A percentile compares a stretch with the other conserved stretches of the same genome.
phyloP scores from a whole-genome alignment of 2,888 invertebrate genomes.

The Agyllia agylla region DNA sequence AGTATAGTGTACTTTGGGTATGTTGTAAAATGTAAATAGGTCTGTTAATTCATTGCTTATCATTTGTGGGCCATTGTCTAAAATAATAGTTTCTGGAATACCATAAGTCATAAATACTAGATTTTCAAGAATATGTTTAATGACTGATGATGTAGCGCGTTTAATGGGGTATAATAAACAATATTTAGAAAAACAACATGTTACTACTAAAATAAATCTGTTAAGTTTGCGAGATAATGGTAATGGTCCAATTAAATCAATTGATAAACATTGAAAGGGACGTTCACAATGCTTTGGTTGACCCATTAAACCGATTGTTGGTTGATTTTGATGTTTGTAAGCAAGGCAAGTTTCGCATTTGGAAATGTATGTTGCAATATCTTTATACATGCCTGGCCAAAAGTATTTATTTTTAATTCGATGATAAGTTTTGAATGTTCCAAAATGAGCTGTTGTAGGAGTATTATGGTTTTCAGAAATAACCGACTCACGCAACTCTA shows the following conservation, averaged over 20 bases:
- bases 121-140: background rate
- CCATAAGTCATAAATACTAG: constrained; percentile 41
- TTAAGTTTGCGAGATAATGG: background rate
- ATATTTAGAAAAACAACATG: constrained; percentile 6
- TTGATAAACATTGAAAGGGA: background rate
- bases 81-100: constrained; percentile 48
- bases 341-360: constrained; percentile 26
- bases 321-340: constrained; percentile 31
- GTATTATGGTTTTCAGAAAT: constrained; percentile 33
- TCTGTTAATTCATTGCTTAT: constrained; percentile 19
- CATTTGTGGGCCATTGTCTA: constrained; percentile 49
- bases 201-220: background rate
- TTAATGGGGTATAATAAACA: background rate
- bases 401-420: constrained; percentile 46
- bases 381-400: constrained; percentile 52
- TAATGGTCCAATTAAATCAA: background rate
- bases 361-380: constrained; percentile 15
- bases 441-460: constrained; percentile 29
- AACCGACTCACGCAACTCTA: constrained; percentile 41
- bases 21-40: constrained; percentile 23
- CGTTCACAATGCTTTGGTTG: constrained; percentile 45
- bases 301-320: constrained; percentile 36
- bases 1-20: constrained; percentile 32
- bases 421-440: constrained; percentile 75
- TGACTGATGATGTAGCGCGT: background rate